phyloP scores from a whole-genome alignment of 2,797 vertebrate genomes.

The Huso huso region DNA sequence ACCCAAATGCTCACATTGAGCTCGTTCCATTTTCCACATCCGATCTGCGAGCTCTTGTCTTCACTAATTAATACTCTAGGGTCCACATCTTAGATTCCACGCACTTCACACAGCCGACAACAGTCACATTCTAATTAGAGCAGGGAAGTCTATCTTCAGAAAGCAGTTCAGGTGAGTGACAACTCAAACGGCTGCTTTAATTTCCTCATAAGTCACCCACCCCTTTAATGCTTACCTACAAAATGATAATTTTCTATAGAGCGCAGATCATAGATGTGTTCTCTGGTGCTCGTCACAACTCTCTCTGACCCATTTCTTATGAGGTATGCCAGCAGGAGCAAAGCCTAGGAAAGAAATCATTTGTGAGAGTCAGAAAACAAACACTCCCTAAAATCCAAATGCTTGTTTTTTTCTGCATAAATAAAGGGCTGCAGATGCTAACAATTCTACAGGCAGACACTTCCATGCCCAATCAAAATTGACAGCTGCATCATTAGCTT shows the following conservation, averaged over 20 bases:
- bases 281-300: slow-evolving; percentile 95
- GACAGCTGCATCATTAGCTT: slow-evolving; percentile 12
- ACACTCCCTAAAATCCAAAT: slow-evolving; percentile 1
- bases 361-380: not conserved
- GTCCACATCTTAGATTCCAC: slow-evolving; percentile 67
- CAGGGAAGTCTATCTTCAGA: slow-evolving; percentile 52
- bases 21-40: slow-evolving; percentile 36
- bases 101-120: slow-evolving; percentile 70
- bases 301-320: slow-evolving; percentile 97
- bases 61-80: slow-evolving; percentile 79
- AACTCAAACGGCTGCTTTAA: slow-evolving; percentile 72
- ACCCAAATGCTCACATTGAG: slow-evolving; percentile 71
- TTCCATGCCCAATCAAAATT: slow-evolving; percentile 14
- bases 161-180: slow-evolving; percentile 59
- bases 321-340: slow-evolving; percentile 90
- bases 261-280: slow-evolving; percentile 97
- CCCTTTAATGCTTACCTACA: slow-evolving; percentile 78
- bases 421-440: slow-evolving; percentile 8
- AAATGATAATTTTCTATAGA: slow-evolving; percentile 97
- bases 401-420: slow-evolving; percentile 6
- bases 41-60: slow-evolving; percentile 68
- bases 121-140: slow-evolving; percentile 76
- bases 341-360: slow-evolving; percentile 64
- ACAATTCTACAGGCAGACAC: slow-evolving; percentile 7
- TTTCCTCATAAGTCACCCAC: slow-evolving; percentile 61